Percentiles rank a stretch among this genome's conserved stretches.
These are phyloP conservation scores for Abrostola tripartita DNA, from an alignment of 2,888 invertebrate species.

Conservation along the genomic window DNA sequence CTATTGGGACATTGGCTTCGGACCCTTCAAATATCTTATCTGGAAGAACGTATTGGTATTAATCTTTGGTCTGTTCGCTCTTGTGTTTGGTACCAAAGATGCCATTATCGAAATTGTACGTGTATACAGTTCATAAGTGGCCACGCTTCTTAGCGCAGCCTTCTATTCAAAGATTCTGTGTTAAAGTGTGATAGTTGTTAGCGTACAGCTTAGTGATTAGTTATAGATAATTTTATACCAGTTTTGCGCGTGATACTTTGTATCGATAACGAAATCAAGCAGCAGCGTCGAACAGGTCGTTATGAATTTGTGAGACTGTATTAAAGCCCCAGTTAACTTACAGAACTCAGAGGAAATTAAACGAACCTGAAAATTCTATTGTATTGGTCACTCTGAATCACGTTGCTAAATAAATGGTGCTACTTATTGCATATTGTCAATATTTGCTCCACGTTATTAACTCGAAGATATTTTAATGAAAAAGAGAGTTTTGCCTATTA, in stretches of 20 bases:
- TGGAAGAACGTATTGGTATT: constrained; percentile 93
- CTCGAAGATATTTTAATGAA: constrained; percentile 28
- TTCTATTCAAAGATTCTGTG: constrained; percentile 50
- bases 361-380: constrained; percentile 40
- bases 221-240: constrained; percentile 45
- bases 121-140: constrained; percentile 50
- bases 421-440: constrained; percentile 43
- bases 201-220: constrained; percentile 51
- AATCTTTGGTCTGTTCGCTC: constrained; percentile 93
- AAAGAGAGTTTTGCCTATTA: constrained; percentile 25
- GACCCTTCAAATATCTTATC: constrained; percentile 91
- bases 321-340: constrained; percentile 10
- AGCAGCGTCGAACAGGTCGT: constrained; percentile 18
- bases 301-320: constrained; percentile 18
- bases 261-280: constrained; percentile 26
- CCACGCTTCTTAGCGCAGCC: constrained; percentile 25
- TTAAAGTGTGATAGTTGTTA: constrained; percentile 55
- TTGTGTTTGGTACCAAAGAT: constrained; percentile 91
- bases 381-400: constrained; percentile 38
- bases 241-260: constrained; percentile 48
- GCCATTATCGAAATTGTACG: constrained; percentile 71
- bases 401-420: constrained; percentile 57
- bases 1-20: constrained; percentile 95
- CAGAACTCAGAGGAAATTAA: constrained; percentile 25
- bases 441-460: constrained; percentile 35